Evolutionary conservation across 2,113 vertebrate species (phyloP).

Genomic region (Syngnathoides biaculeatus): DNA sequence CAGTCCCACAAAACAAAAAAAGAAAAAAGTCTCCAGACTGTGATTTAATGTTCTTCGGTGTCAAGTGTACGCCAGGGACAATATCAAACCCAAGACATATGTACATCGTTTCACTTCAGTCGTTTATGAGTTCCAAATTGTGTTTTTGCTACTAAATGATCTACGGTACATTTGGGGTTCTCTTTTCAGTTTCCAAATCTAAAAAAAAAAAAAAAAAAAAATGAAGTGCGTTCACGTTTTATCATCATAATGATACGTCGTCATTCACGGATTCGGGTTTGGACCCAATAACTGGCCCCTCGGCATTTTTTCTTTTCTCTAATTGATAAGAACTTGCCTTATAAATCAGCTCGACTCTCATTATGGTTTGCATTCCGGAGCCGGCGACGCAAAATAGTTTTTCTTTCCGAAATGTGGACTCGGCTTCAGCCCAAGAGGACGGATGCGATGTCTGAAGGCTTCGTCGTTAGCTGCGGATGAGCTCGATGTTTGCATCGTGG

Average conservation of each 20-base stretch:
- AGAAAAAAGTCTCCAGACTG: background rate
- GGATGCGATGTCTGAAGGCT: background rate
- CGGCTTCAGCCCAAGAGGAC: background rate
- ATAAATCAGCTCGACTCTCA: slow-evolving; percentile 54
- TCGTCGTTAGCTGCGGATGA: background rate
- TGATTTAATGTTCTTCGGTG: slow-evolving; percentile 57
- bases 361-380: slow-evolving; percentile 25
- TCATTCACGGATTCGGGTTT: slow-evolving; percentile 56
- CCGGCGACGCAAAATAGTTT: slow-evolving; percentile 7
- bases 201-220: too few species aligned
- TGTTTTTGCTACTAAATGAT: slow-evolving; percentile 21
- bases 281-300: slow-evolving; percentile 31
- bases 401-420: background rate
- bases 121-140: slow-evolving; percentile 7
- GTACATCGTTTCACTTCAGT: background rate
- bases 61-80: slow-evolving; percentile 23
- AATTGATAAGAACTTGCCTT: slow-evolving; percentile 50
- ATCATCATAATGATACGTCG: slow-evolving; percentile 67
- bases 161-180: slow-evolving; percentile 16
- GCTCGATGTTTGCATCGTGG: background rate
- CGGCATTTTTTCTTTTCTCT: slow-evolving; percentile 35
- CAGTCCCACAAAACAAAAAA: slow-evolving; percentile 57
- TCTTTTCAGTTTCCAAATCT: slow-evolving; percentile 26
- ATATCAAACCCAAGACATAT: background rate
- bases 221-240: slow-evolving; percentile 43